These are phyloP conservation scores for Pseudochirops cupreus DNA, from an alignment of 2,797 vertebrate species.

Conservation along the genomic window DNA sequence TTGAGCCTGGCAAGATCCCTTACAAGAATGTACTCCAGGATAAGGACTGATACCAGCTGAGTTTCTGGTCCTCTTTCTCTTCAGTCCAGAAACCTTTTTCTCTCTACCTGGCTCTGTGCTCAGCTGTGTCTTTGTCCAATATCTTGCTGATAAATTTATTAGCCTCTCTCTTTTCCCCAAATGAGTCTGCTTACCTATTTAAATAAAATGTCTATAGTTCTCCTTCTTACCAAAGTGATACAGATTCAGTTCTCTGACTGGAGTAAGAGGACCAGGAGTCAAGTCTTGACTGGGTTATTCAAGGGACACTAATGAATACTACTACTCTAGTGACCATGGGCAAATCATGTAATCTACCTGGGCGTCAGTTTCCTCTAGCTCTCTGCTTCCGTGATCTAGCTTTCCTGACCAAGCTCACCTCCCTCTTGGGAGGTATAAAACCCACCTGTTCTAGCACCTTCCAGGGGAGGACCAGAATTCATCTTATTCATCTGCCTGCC, in stretches of 20 bases:
- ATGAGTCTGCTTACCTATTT: not conserved
- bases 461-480: not conserved
- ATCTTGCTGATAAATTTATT: not conserved
- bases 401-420: not conserved
- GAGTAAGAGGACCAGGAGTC: not conserved
- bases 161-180: not conserved
- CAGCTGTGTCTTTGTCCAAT: not conserved
- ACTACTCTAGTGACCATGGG: not conserved
- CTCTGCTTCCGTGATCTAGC: not conserved
- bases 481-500: accelerated
- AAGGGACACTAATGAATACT: not conserved
- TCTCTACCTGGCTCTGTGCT: not conserved
- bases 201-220: not conserved
- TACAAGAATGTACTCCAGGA: not conserved
- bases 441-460: not conserved
- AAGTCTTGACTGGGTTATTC: not conserved
- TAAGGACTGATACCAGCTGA: not conserved
- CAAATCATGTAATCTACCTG: not conserved
- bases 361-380: not conserved
- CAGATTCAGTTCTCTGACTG: not conserved
- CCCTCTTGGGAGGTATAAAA: not conserved
- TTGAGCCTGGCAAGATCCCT: not conserved
- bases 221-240: not conserved
- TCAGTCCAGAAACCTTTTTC: not conserved
- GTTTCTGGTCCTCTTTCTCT: not conserved